A percentile compares a stretch with the other conserved stretches of the same genome.
These are phyloP conservation scores for Hoplodrina ambigua DNA, from an alignment of 2,888 invertebrate species.

Conservation along the genomic window DNA sequence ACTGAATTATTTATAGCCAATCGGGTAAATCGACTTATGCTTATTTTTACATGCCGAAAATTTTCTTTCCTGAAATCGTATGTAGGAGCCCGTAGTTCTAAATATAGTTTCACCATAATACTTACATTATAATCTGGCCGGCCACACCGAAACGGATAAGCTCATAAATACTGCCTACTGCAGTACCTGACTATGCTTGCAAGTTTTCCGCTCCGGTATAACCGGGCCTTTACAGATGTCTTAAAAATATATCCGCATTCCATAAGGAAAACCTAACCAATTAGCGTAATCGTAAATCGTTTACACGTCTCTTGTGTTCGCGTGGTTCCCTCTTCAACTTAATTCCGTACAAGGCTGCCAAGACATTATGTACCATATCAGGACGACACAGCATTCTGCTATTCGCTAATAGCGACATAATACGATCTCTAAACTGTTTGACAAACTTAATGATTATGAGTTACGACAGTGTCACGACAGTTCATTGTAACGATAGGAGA, in stretches of 20 bases:
- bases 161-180: too few relatives aligned
- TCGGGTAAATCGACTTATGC: too few relatives aligned
- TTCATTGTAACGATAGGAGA: conserved; percentile 11
- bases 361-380: conserved; percentile 14
- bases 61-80: too few relatives aligned
- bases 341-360: conserved; percentile 22
- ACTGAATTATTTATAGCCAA: too few relatives aligned
- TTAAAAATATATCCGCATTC: neutral
- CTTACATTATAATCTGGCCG: too few relatives aligned
- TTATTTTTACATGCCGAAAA: too few relatives aligned
- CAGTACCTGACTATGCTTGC: too few relatives aligned
- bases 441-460: conserved; percentile 32
- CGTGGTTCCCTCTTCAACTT: conserved; percentile 1
- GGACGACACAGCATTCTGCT: neutral
- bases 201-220: too few relatives aligned
- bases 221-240: neutral
- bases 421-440: conserved; percentile 28
- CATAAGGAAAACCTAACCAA: conserved; percentile 13
- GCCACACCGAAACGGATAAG: too few relatives aligned
- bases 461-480: conserved; percentile 40
- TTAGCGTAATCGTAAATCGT: conserved; percentile 21
- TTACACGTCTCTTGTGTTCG: conserved; percentile 6
- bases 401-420: conserved; percentile 33
- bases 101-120: too few relatives aligned
- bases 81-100: too few relatives aligned